Evolutionary conservation across 2,888 invertebrate species (phyloP), one percentile per base, ranked within the genome.

Genomic region (Thumatha senex): DNA sequence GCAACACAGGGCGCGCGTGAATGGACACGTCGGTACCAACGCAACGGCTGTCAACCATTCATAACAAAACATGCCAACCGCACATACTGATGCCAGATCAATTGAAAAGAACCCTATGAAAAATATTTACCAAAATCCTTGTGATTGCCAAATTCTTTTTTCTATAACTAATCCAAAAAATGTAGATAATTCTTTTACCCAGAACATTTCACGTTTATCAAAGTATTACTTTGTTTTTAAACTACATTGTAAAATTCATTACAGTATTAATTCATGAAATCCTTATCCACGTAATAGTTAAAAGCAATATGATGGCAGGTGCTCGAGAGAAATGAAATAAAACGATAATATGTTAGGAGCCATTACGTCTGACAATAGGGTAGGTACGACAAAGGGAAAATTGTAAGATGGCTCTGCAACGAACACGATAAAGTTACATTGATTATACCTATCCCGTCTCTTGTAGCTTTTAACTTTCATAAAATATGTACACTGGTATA

Each of bases 21-120:
- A 86, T 85, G 68, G 80, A 73, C 76, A 72, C 71, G 86, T 84
- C 86, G 81, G 63, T 74, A 71, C 73, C 18, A 24, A 76, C 76
- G 73, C 86, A 83, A 76, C 76, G 73, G 68, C 74, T 83, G 72
- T 83, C 82, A 80, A 73, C 78, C 73, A 82, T 74, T 80, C 69
- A 58, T 75, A 86, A 90, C 87, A 90, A 89, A 86, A 83, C 86
- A 61, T 87, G 91, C 84, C 91, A 90, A 87, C 84, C 80, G 71
- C 90, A 89, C 76, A 61, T 56, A 74, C 71, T 75, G 78, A 66
- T 73, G 68, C 70, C 69, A 72, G 70, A 78, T 70, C 79, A 74
- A 83, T 80, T 82, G 76, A 79, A 81, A 82, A 80, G 74, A 80
- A 66, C 64, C 53, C 75, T 82, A 74, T 80, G 80, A 84, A 85